These are phyloP conservation scores for Botia almorhae DNA, from an alignment of 2,797 vertebrate species.

Conservation along the genomic window DNA sequence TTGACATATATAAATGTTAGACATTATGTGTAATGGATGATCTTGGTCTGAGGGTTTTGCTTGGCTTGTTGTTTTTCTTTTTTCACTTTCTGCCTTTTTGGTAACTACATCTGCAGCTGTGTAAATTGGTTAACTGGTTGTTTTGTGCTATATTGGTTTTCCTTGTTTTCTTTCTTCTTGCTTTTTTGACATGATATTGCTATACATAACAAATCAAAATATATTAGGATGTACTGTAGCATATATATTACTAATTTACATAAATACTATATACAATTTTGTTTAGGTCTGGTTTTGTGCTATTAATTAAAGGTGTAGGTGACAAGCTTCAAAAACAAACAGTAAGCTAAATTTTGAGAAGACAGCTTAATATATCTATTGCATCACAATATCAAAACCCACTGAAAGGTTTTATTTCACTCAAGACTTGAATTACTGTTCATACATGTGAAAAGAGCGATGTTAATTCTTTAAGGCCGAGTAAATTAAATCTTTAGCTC, in stretches of 20 bases:
- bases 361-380: too few species aligned
- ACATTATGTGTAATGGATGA: slow-evolving; percentile 47
- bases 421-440: neutral
- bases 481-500: neutral
- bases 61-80: slow-evolving; percentile 14
- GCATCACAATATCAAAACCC: neutral
- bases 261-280: neutral
- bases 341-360: neutral
- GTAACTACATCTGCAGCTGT: slow-evolving; percentile 30
- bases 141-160: slow-evolving; percentile 23
- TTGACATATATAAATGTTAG: slow-evolving; percentile 37
- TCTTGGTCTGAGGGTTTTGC: slow-evolving; percentile 42
- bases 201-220: neutral
- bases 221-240: neutral
- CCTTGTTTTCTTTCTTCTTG: slow-evolving; percentile 8
- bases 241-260: neutral
- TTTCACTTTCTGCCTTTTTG: neutral
- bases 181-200: neutral
- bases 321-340: neutral
- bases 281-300: neutral
- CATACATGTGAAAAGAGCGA: neutral
- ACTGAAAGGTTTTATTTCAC: neutral
- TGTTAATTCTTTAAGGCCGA: neutral
- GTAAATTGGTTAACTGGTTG: slow-evolving; percentile 11
- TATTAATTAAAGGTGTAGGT: neutral